A percentile compares a stretch with the other conserved stretches of the same genome.
These are phyloP conservation scores for Artibeus jamaicensis DNA, from an alignment of 2,797 vertebrate species.

Conservation along the genomic window DNA sequence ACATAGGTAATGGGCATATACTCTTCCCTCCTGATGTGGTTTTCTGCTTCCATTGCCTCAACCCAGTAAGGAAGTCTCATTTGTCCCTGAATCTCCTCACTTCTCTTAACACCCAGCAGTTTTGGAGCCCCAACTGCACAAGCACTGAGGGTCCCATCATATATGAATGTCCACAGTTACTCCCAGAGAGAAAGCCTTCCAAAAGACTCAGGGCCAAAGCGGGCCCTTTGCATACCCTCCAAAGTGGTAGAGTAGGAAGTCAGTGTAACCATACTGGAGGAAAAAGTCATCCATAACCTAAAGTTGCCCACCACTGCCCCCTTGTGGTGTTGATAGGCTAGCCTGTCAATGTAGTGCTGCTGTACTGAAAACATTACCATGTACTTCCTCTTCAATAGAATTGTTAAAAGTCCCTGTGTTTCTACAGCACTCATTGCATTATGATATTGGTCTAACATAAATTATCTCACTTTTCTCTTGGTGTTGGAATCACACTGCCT, in stretches of 20 bases:
- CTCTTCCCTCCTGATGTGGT: background rate
- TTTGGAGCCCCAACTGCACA: background rate
- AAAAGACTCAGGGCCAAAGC: background rate
- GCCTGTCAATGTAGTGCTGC: background rate
- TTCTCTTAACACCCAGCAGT: background rate
- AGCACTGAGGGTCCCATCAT: background rate
- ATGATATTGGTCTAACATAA: background rate
- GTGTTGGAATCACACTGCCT: background rate
- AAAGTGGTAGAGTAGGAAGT: background rate
- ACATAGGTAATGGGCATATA: background rate
- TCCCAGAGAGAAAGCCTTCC: background rate
- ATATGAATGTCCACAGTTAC: background rate
- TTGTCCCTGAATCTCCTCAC: background rate
- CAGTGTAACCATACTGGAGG: background rate
- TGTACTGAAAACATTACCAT: background rate
- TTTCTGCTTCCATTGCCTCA: background rate
- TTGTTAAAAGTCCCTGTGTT: background rate
- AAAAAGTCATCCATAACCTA: background rate
- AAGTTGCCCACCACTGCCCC: background rate
- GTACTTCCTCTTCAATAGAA: background rate
- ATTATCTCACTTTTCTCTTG: background rate
- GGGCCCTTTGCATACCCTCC: background rate
- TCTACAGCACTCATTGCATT: background rate
- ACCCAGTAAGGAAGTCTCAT: background rate
- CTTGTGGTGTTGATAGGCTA: too few species aligned